These are phyloP conservation scores for Drosophila conformis DNA, from an alignment of 2,888 invertebrate genomes.

Conservation along the genomic window DNA sequence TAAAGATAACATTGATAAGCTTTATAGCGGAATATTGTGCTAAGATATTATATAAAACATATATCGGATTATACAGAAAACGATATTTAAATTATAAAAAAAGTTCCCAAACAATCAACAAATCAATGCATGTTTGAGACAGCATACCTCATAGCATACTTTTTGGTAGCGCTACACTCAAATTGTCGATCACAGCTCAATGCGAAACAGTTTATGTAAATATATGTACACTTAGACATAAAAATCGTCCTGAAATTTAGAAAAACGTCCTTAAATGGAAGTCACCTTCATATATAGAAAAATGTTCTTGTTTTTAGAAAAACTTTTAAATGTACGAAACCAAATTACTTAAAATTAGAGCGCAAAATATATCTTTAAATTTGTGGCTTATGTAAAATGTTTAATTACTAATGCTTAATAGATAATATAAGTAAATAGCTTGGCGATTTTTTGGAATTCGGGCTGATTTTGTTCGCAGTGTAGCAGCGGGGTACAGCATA, in stretches of 20 bases:
- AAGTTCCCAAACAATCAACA: neutral
- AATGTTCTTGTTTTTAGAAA: neutral
- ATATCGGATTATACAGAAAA: neutral
- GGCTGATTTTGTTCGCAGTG: neutral
- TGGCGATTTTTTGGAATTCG: neutral
- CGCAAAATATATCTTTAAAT: neutral
- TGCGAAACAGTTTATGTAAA: neutral
- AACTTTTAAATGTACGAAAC: neutral
- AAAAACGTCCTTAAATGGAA: neutral
- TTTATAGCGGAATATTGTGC: neutral
- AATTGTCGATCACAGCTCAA: constrained; percentile 7
- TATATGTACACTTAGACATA: neutral
- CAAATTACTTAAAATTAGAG: neutral
- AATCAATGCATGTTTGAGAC: neutral
- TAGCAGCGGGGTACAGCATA: neutral
- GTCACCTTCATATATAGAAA: neutral
- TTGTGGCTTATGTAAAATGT: neutral
- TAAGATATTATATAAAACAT: neutral
- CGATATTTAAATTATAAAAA: neutral
- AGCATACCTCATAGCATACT: neutral
- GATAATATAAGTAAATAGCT: neutral
- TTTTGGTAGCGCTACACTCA: neutral
- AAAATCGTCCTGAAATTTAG: neutral
- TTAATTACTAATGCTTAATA: neutral
- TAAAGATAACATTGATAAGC: neutral